Evolutionary conservation across 2,113 vertebrate species (phyloP), one percentile per base, ranked within the genome.

Genomic region (Lophius piscatorius): DNA sequence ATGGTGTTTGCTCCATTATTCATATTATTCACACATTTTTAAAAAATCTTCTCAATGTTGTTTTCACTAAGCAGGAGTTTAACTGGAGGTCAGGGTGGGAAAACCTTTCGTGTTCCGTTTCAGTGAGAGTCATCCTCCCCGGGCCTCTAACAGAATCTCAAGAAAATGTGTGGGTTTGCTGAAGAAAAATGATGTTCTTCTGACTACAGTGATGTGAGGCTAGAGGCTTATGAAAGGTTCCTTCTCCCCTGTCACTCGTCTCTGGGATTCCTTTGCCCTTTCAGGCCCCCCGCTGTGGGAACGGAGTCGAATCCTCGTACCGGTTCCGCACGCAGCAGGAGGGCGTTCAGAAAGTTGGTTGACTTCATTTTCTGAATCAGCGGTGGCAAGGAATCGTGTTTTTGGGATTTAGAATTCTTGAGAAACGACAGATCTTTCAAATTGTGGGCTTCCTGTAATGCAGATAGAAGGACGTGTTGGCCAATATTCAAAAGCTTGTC

Each of bases 291-390:
- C 24, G 66, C 78, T 65, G 79, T 18, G 80, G 33, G 47, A 81
- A 80, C 63, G 72, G 67, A 88, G 69, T 44, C 52, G 38, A 40
- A 61, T 79, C 60, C 66, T 80, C 62, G 47, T 58, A 68, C 42
- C 35, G 54, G 71, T 84, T 83, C 84, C 59, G 67, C 65, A 77
- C 76, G 1, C 84, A 81, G 76, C 74, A 46, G 69, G 71, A 58
- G 1, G n/a, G 6, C 47, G 4, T 57, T 66, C 45, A 59, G 48
- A 62, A 67, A 75, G 70, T 52, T 36, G 0, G 35, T 61, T 55
- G 70, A 58, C 13, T 48, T 75, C 63, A 72, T 68, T 46, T 35
- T 46, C 50, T 71, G 50, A 40, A 67, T 68, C 42, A 45, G 52
- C 23, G 17, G 48, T 36, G 46, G 47, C 35, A 56, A 63, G 57